phyloP scores from a whole-genome alignment of 2,888 invertebrate genomes.

The Nomada goodeniana region DNA sequence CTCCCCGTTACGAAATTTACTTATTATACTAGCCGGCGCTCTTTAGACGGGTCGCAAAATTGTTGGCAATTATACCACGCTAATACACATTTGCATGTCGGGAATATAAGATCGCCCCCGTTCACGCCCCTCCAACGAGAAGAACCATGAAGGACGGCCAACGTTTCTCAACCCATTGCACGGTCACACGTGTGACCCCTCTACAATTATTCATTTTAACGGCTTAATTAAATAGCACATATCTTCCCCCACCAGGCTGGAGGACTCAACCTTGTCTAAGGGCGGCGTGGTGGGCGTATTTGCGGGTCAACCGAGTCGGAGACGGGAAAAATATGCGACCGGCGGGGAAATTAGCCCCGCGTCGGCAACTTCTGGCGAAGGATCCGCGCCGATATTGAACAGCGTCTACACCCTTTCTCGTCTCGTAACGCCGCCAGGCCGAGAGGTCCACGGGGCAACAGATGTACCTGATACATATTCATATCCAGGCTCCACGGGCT shows the following conservation, averaged over 20 bases:
- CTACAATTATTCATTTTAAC: slow-evolving; percentile 1
- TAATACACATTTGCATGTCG: slow-evolving; percentile 6
- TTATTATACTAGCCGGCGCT: too few relatives aligned
- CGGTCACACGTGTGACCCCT: not conserved
- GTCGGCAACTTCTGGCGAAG: slow-evolving; percentile 57
- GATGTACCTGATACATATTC: slow-evolving; percentile 80
- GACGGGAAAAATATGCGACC: slow-evolving; percentile 35
- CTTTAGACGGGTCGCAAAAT: not conserved
- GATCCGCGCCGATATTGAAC: slow-evolving; percentile 72
- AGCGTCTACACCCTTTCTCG: slow-evolving; percentile 73
- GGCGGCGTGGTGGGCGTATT: too few relatives aligned
- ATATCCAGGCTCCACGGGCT: slow-evolving; percentile 65
- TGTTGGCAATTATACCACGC: not conserved
- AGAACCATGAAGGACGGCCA: not conserved
- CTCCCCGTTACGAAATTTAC: too few relatives aligned
- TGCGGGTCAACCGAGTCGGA: not conserved
- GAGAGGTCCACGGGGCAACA: slow-evolving; percentile 71
- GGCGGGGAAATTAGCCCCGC: slow-evolving; percentile 57
- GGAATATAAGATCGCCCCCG: slow-evolving; percentile 8
- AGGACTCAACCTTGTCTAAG: not conserved
- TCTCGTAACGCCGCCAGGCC: slow-evolving; percentile 61
- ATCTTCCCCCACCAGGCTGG: not conserved
- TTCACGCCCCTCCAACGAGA: slow-evolving; percentile 16
- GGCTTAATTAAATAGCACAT: slow-evolving; percentile 26
- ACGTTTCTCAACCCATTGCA: not conserved